Conservation (phyloP, 2,113 vertebrate species). For the Riparia riparia region DNA sequence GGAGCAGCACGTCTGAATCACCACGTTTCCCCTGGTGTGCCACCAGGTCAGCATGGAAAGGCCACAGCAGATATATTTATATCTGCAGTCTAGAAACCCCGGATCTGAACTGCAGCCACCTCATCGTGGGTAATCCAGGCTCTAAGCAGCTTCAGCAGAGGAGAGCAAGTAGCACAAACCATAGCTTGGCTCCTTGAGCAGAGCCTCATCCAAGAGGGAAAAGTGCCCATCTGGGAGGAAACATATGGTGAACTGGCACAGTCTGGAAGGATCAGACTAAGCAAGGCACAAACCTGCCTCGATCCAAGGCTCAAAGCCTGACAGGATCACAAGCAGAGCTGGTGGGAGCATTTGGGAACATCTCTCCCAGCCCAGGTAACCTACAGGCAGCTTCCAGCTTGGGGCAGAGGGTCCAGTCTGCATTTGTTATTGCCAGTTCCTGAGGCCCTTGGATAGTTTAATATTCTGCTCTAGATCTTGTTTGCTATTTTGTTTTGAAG, state of each 20-base stretch:
- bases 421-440: neutral
- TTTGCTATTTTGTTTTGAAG: constrained; percentile 53
- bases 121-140: neutral
- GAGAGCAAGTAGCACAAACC: neutral
- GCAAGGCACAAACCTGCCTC: neutral
- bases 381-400: neutral
- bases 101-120: neutral
- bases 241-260: fast-evolving
- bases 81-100: neutral
- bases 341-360: neutral
- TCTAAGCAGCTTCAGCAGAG: neutral
- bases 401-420: neutral
- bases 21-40: fast-evolving
- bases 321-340: neutral
- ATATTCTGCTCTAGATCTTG: constrained; percentile 70
- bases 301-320: neutral
- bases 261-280: neutral
- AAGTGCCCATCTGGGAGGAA: neutral
- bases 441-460: constrained; percentile 20
- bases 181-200: neutral
- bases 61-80: fast-evolving
- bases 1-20: fast-evolving
- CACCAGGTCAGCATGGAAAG: neutral
- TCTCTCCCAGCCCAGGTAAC: neutral
- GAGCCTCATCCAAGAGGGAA: neutral